Evolutionary conservation across 2,113 vertebrate species (phyloP).

Genomic region (Plectropomus leopardus): DNA sequence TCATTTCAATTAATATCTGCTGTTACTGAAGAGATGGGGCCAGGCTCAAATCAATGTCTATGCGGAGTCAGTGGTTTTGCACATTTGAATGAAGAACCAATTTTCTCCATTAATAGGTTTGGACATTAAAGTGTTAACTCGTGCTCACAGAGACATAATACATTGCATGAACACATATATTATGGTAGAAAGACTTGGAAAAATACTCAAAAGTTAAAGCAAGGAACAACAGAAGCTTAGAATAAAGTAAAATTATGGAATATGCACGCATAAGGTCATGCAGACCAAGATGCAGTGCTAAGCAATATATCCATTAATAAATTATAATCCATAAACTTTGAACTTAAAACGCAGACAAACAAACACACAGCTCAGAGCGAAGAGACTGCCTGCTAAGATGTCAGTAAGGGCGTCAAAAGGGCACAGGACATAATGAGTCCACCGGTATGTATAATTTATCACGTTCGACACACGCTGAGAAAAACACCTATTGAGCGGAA

Average conservation of each 20-base stretch:
- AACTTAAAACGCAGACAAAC: neutral
- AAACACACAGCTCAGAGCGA: neutral
- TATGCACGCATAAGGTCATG: neutral
- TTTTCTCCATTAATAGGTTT: neutral
- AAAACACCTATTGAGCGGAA: neutral
- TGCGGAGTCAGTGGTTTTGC: neutral
- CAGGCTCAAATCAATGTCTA: neutral
- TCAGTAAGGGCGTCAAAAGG: conserved; percentile 10
- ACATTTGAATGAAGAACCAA: neutral
- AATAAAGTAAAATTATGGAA: neutral
- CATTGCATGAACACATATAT: neutral
- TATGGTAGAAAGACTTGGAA: neutral
- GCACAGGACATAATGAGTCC: conserved; percentile 34
- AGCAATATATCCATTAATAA: neutral
- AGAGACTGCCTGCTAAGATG: conserved; percentile 5
- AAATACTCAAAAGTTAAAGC: neutral
- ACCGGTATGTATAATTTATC: conserved; percentile 49
- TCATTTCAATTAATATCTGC: neutral
- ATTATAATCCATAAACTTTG: neutral
- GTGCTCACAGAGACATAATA: neutral
- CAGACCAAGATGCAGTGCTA: neutral
- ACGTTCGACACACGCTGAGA: neutral
- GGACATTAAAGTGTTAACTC: neutral
- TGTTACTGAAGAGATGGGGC: neutral
- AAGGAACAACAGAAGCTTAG: neutral